phyloP scores from a whole-genome alignment of 1,140 invertebrate genomes.

The Drosophila carrolli region DNA sequence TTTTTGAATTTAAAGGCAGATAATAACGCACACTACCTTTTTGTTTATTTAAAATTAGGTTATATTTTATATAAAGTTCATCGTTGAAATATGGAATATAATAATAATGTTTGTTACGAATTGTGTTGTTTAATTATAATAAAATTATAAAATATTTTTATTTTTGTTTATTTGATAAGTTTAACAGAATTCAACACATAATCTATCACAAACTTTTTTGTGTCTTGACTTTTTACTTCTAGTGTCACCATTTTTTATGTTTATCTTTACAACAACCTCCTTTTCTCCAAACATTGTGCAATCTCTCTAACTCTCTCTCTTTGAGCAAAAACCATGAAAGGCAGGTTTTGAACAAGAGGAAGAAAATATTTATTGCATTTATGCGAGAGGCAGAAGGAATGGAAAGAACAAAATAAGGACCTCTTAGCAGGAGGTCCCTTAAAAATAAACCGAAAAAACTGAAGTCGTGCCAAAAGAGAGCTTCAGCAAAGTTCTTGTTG shows the following conservation, averaged over 20 bases:
- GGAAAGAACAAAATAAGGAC: constrained; percentile 18
- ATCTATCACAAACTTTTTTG: constrained; percentile 1
- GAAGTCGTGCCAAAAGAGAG: constrained; percentile 38
- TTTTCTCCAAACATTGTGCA: constrained; percentile 48
- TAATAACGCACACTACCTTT: no score
- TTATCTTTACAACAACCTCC: constrained; percentile 47
- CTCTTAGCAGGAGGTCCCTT: constrained; percentile 16
- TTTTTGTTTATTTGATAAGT: not conserved
- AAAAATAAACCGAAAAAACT: constrained; percentile 2
- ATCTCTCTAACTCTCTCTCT: constrained; percentile 26
- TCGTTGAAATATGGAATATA: no score
- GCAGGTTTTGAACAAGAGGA: constrained; percentile 5
- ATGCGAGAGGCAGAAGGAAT: constrained; percentile 27
- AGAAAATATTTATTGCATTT: constrained; percentile 71
- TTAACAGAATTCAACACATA: not conserved
- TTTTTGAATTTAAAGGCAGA: no score
- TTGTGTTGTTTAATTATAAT: no score
- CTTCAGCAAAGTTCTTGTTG: constrained; percentile 38
- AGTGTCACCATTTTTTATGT: constrained; percentile 20
- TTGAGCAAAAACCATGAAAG: not conserved
- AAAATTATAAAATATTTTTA: not conserved
- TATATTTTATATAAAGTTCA: no score
- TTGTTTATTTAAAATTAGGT: no score
- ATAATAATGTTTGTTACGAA: no score
- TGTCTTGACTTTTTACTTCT: constrained; percentile 5